A percentile compares a stretch with the other conserved stretches of the same genome.
phyloP scores from a whole-genome alignment of 2,113 vertebrate species.

The Alaudala cheleensis region DNA sequence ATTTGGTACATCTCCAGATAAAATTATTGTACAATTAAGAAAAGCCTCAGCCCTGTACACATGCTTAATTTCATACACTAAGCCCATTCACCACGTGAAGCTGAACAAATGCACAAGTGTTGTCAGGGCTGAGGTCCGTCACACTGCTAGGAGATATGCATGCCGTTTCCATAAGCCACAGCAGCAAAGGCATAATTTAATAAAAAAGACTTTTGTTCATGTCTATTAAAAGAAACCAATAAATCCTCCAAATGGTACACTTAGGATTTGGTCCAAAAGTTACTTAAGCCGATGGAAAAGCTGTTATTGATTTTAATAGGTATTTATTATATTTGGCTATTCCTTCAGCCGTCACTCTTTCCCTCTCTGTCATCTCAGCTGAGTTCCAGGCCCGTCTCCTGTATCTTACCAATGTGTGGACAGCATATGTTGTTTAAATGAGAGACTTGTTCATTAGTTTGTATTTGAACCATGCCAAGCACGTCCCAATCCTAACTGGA shows the following conservation, averaged over 20 bases:
- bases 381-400: slow-evolving; percentile 8
- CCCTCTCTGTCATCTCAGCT: slow-evolving; percentile 33
- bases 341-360: slow-evolving; percentile 30
- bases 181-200: slow-evolving; percentile 50
- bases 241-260: slow-evolving; percentile 56
- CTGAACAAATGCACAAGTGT: slow-evolving; percentile 40
- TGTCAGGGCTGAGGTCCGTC: slow-evolving; percentile 8
- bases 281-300: slow-evolving; percentile 54
- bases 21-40: slow-evolving; percentile 4
- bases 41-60: neutral
- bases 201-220: slow-evolving; percentile 56
- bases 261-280: slow-evolving; percentile 53
- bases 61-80: slow-evolving; percentile 29
- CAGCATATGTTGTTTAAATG: slow-evolving; percentile 23
- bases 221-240: slow-evolving; percentile 53
- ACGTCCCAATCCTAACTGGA: neutral
- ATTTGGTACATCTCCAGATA: slow-evolving; percentile 31
- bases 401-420: slow-evolving; percentile 18
- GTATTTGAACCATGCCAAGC: slow-evolving; percentile 32
- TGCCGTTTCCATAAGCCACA: slow-evolving; percentile 35
- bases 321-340: slow-evolving; percentile 60
- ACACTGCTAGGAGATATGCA: slow-evolving; percentile 28
- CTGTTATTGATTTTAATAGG: slow-evolving; percentile 68
- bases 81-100: neutral
- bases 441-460: slow-evolving; percentile 2